Evolutionary conservation across 2,888 invertebrate genomes (phyloP).

Genomic region (Sialis fuliginosa): DNA sequence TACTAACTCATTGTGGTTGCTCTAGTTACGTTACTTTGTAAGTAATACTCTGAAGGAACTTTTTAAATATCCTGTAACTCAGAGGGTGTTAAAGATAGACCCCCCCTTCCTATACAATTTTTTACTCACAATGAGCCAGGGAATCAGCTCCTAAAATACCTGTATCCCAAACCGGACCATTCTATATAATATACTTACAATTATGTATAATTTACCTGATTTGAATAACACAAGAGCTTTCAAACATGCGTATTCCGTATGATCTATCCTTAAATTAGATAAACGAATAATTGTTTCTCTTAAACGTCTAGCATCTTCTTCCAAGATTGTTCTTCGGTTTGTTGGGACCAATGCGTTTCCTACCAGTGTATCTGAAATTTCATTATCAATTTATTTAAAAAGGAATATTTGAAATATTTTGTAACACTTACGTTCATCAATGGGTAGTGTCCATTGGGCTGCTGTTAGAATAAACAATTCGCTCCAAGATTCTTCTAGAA

Average conservation of each 20-base stretch:
- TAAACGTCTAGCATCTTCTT: conserved; percentile 39
- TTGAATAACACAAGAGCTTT: conserved; percentile 69
- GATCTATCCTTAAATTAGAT: conserved; percentile 48
- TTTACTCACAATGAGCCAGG: no score
- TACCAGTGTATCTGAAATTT: conserved; percentile 17
- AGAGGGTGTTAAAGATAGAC: no score
- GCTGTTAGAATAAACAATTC: conserved; percentile 70
- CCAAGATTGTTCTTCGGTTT: conserved; percentile 30
- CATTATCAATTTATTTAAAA: not conserved
- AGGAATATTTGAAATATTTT: not conserved
- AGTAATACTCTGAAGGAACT: no score
- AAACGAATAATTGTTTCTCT: conserved; percentile 47
- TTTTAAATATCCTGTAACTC: no score
- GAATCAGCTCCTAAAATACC: no score
- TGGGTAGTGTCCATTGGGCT: conserved; percentile 59
- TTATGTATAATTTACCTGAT: conserved; percentile 37
- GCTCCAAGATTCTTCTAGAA: conserved; percentile 67
- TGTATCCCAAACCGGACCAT: no score
- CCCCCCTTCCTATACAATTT: no score
- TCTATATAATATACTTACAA: no score
- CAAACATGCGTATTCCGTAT: conserved; percentile 71
- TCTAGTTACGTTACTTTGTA: no score
- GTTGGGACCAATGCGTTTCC: conserved; percentile 27
- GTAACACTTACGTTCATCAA: conserved; percentile 44
- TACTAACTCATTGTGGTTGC: no score